phyloP scores from a whole-genome alignment of 2,797 vertebrate species.

The Phaenicophaeus curvirostris region DNA sequence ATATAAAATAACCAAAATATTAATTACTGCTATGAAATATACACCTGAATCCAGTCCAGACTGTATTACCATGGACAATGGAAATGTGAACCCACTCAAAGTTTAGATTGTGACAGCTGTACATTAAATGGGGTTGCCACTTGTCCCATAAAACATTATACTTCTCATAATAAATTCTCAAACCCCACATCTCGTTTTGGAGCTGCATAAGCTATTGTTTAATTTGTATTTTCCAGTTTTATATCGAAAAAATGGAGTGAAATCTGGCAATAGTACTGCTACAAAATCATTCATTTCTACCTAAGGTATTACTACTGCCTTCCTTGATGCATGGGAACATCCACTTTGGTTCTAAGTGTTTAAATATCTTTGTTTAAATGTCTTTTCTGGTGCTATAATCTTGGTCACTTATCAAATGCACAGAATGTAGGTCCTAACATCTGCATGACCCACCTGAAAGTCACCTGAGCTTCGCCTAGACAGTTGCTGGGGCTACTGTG shows the following conservation, averaged over 20 bases:
- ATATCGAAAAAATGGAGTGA: background rate
- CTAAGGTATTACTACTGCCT: background rate
- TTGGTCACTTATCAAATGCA: background rate
- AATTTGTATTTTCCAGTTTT: background rate
- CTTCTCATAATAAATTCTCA: background rate
- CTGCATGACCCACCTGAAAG: background rate
- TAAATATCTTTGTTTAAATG: too few species aligned
- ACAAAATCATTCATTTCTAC: background rate
- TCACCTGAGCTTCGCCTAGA: background rate
- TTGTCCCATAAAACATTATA: background rate
- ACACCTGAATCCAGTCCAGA: background rate
- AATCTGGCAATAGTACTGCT: background rate
- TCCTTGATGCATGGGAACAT: background rate
- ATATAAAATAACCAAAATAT: background rate
- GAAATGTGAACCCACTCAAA: background rate
- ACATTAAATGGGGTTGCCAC: background rate
- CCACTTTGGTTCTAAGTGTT: background rate
- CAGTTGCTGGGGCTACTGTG: accelerated
- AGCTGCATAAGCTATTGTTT: background rate
- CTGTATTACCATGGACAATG: accelerated
- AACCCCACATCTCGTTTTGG: background rate
- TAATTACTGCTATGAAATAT: background rate
- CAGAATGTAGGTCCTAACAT: background rate
- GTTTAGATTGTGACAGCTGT: background rate
- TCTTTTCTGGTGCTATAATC: background rate